Base-by-base conservation (phyloP, 2,888 invertebrate genomes). In the Meghimatium bilineatum region DNA sequence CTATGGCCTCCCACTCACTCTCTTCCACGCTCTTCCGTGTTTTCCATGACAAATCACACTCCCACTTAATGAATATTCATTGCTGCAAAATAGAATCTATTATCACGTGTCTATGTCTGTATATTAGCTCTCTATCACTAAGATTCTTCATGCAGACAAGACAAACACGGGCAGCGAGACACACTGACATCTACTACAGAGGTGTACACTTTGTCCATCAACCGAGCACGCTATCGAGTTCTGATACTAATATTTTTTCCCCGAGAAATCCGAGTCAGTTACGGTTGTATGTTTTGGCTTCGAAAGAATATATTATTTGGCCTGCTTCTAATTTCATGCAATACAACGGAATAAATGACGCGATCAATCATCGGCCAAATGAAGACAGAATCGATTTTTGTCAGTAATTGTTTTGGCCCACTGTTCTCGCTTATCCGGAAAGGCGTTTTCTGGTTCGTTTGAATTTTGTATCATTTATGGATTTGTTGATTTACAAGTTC, bases 351-450 rank as follows among this genome's bases (percentile, higher is more conserved):
- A 74, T 52, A 74, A 52, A 74, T 10, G 49, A 29, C 49, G 52
- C 32, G 74, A 74, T 74, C 74, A 74, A 74, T 74, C 74, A 74
- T 74, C 52, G 74, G 52, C 74, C 52, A 74, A 74, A 74, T 34
- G 74, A 74, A 52, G 74, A 52, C 10, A 74, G 52, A 74, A 74
- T 52, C 49, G 52, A 49, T 52, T 74, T 74, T 32, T 52, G 52
- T 26, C 74, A 74, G 74, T 74, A 74, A 74, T 74, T 74, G 74
- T 74, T 74, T 74, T 74, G 74, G 32, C 74, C 32, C 17, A 32
- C 74, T 74, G 52, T 74, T 52, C 74, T 52, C 74, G 49, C 49
- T 72, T 49, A 32, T 74, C 74, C 74, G 74, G 74, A 74, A 74
- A 49, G 32, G 52, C 74, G 52, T 72, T 72, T 72, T 72, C 72